Evolutionary conservation across 1,140 invertebrate species (phyloP).

Genomic region (Drosophila lowei): DNA sequence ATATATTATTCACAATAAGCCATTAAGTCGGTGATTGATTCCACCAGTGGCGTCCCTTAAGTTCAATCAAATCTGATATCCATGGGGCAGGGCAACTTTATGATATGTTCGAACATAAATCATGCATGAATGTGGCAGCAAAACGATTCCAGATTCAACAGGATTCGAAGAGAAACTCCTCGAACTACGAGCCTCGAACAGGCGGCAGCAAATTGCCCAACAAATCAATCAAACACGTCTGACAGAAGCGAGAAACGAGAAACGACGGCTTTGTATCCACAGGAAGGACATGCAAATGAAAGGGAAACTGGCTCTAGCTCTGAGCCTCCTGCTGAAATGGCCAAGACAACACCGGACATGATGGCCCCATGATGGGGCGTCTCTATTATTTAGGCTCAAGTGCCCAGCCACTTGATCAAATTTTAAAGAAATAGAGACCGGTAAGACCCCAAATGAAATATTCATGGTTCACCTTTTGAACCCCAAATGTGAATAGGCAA

Average conservation of each 20-base stretch:
- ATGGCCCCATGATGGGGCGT: conserved; percentile 36
- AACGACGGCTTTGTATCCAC: conserved; percentile 1
- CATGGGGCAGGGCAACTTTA: conserved; percentile 33
- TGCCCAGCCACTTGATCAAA: conserved; percentile 13
- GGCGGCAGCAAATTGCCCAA: conserved; percentile 46
- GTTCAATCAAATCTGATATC: conserved; percentile 6
- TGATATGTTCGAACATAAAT: conserved; percentile 48
- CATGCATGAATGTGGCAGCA: conserved; percentile 52
- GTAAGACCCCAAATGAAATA: conserved; percentile 9
- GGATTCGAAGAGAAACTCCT: conserved; percentile 22
- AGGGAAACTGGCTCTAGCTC: conserved; percentile 10
- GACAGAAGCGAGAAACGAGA: conserved; percentile 20
- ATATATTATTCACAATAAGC: conserved; percentile 40
- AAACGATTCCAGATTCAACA: conserved; percentile 31
- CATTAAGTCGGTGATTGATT: conserved; percentile 52
- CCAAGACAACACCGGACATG: conserved; percentile 1
- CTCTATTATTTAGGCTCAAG: conserved; percentile 32
- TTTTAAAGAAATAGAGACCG: conserved; percentile 20
- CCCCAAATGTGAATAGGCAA: conserved; percentile 7
- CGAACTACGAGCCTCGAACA: conserved; percentile 21
- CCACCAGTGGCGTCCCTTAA: background rate
- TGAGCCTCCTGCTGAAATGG: conserved; percentile 1
- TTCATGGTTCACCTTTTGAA: conserved; percentile 18
- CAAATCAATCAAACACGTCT: conserved; percentile 51
- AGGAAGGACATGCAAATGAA: conserved; percentile 42